These are phyloP conservation scores for Bombyx mori DNA, from an alignment of 1,140 invertebrate species.

Conservation along the genomic window ASM3026992v2 NC_085107.1:7510001-7510500, in stretches of 20 bases:
- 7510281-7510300: no score
- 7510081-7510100: neutral
- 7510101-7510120: slow-evolving; percentile 4
- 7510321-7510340: no score
- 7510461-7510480: neutral
- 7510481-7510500: neutral
- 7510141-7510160: slow-evolving; percentile 30
- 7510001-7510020: neutral
- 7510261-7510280: no score
- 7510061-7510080: neutral
- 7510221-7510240: no score
- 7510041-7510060: neutral
- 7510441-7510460: no score
- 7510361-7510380: no score
- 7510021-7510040: slow-evolving; percentile 2
- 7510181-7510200: slow-evolving; percentile 26
- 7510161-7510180: slow-evolving; percentile 28
- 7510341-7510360: no score
- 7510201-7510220: slow-evolving; percentile 9
- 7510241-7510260: no score
- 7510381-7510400: no score
- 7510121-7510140: slow-evolving; percentile 7
- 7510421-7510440: no score
- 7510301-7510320: no score
- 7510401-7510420: no score